phyloP scores from a whole-genome alignment of 2,797 vertebrate species.

The Sternarchorhynchus goeldii region DNA sequence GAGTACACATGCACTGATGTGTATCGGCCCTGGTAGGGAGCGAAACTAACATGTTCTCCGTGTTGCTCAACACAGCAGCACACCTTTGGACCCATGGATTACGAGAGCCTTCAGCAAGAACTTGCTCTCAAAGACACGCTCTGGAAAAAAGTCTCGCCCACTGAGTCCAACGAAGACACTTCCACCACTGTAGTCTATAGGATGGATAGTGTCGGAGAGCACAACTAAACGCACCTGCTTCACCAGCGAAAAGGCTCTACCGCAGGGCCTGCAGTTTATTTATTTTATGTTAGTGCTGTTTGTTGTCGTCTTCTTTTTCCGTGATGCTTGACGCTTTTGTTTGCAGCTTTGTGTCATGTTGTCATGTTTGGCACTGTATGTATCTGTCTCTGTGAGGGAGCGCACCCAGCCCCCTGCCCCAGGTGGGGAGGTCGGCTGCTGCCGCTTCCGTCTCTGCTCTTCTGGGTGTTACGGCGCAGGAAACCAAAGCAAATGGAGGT shows the following conservation, averaged over 20 bases:
- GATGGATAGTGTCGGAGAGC: conserved; percentile 88
- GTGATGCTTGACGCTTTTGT: not conserved
- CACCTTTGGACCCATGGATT: conserved; percentile 93
- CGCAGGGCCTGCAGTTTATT: not conserved
- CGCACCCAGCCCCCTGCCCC: not conserved
- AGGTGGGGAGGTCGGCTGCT: not conserved
- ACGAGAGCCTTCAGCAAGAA: conserved; percentile 97
- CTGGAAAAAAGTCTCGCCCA: conserved; percentile 94
- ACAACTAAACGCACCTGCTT: conserved; percentile 53
- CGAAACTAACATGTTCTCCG: conserved; percentile 87
- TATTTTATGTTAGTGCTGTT: not conserved
- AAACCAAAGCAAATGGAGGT: conserved; percentile 11
- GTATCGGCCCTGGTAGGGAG: conserved; percentile 6
- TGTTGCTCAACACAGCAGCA: conserved; percentile 94
- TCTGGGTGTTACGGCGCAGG: not conserved
- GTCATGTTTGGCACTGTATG: not conserved
- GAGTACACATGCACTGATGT: not conserved
- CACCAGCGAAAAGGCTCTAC: not conserved
- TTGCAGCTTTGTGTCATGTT: not conserved
- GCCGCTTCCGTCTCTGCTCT: not conserved
- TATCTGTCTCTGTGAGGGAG: not conserved
- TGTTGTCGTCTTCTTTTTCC: not conserved
- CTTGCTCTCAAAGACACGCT: conserved; percentile 96
- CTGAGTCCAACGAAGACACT: conserved; percentile 92
- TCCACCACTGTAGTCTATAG: conserved; percentile 99